Evolutionary conservation across 2,113 vertebrate genomes (phyloP), one percentile per base, ranked within the genome.

Genomic region (Myrmophylax atrothorax): DNA sequence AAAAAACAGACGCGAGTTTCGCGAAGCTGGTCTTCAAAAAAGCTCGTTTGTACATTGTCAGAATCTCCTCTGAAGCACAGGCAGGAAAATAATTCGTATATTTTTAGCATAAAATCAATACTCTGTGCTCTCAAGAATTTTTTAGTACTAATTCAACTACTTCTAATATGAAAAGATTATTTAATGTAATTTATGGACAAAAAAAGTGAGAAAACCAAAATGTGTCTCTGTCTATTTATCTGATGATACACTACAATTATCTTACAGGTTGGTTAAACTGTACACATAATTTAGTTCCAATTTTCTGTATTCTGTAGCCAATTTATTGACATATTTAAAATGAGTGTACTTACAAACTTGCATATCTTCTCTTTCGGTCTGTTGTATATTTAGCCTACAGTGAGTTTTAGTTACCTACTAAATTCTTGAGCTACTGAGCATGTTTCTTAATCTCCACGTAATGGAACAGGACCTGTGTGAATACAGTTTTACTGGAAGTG

Each of bases 401-500:
- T 28, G 17, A 37, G 22, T 33, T 96, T 85, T 77, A 78, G 94
- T 49, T 63, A 80, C 55, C 26, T 52, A 52, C 11, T 59, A 52
- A 93, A 86, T 53, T 72, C 64, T 74, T 78, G 52, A 87, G 66
- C 72, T 56, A 69, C 75, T 0, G 2, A 78, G 37, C 78, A 66
- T 83, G 52, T 83, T 87, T 74, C 72, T 94, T 95, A 84, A 79
- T 75, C 77, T 83, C 83, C 78, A 46, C 3, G 22, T 52, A 81
- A 77, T 82, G 81, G 69, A 88, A 94, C 66, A 83, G 75, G 55
- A 95, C 68, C 67, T 95, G 55, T 80, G 91, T 80, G 84, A 95
- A 69, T 67, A 81, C 56, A 68, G 47, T 91, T 93, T 97, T 89
- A 93, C 70, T 93, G 84, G 91, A 95, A 84, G 17, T 68, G 67